phyloP scores from a whole-genome alignment of 2,797 vertebrate species.

The Paratrypauchen microcephalus region DNA sequence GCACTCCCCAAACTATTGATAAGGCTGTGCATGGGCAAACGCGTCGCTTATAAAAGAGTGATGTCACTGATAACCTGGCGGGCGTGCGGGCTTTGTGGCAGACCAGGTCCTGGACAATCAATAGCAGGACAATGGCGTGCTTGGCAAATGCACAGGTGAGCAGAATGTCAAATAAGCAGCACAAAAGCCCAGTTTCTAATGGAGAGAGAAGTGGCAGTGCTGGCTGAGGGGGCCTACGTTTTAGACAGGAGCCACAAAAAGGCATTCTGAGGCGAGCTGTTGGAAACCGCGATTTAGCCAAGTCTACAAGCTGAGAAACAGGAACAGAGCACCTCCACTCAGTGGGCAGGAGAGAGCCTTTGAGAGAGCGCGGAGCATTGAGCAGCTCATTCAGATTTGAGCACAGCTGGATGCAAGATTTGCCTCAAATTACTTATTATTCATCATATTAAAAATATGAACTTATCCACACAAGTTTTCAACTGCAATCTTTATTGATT shows the following conservation, averaged over 20 bases:
- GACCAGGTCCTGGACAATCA: slow-evolving; percentile 59
- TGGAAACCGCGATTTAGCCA: slow-evolving; percentile 42
- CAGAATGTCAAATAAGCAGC: slow-evolving; percentile 62
- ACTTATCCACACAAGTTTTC: slow-evolving; percentile 13
- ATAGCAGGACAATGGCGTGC: slow-evolving; percentile 58
- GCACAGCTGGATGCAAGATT: slow-evolving; percentile 48
- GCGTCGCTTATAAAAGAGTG: slow-evolving; percentile 52
- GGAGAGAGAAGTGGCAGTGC: slow-evolving; percentile 41
- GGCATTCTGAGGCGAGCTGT: slow-evolving; percentile 37
- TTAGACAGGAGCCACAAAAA: slow-evolving; percentile 45
- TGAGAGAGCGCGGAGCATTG: slow-evolving; percentile 21
- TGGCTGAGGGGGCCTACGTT: slow-evolving; percentile 37
- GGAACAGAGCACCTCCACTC: slow-evolving; percentile 29
- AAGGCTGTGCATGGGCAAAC: slow-evolving; percentile 47
- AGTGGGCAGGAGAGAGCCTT: slow-evolving; percentile 23
- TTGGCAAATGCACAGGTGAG: slow-evolving; percentile 62
- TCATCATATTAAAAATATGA: too few species aligned
- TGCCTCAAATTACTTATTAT: slow-evolving; percentile 20
- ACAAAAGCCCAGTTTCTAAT: slow-evolving; percentile 43
- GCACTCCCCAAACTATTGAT: slow-evolving; percentile 68
- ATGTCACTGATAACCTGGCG: slow-evolving; percentile 71
- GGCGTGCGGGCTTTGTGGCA: slow-evolving; percentile 50
- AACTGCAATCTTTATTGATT: not conserved
- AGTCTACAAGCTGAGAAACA: slow-evolving; percentile 28
- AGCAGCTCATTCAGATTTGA: slow-evolving; percentile 38